A percentile compares a stretch with the other conserved stretches of the same genome.
These are phyloP conservation scores for Macrotrachela quadricornifera DNA, from an alignment of 1,140 invertebrate species.

Conservation along the genomic window DNA sequence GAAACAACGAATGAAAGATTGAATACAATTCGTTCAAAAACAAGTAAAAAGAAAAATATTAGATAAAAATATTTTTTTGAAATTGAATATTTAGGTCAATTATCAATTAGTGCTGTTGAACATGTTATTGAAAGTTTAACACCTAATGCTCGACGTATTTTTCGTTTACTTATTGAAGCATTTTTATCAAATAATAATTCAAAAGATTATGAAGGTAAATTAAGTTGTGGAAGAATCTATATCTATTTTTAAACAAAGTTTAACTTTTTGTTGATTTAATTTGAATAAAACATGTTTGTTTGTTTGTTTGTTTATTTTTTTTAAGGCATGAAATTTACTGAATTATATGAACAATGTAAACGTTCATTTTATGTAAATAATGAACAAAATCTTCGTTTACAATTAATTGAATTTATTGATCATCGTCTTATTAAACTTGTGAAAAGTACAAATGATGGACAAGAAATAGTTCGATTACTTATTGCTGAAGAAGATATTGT, in stretches of 20 bases:
- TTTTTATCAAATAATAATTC: constrained; percentile 48
- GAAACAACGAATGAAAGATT: no score
- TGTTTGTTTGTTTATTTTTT: constrained; percentile 5
- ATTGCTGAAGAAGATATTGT: not conserved
- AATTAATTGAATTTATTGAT: constrained; percentile 74
- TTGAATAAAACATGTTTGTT: constrained; percentile 4
- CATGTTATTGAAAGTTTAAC: constrained; percentile 71
- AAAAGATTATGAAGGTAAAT: constrained; percentile 46
- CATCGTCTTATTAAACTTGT: constrained; percentile 58
- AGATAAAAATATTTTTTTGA: no score
- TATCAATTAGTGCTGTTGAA: constrained; percentile 58
- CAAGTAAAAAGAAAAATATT: no score
- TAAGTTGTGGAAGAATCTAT: constrained; percentile 43
- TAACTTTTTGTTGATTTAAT: constrained; percentile 36
- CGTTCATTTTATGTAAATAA: constrained; percentile 70
- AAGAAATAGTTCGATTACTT: not conserved
- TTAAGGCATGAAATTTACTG: constrained; percentile 59
- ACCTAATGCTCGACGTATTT: constrained; percentile 62
- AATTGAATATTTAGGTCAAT: constrained; percentile 29
- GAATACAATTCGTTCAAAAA: no score
- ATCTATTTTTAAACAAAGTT: no score
- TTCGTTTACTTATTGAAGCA: constrained; percentile 53
- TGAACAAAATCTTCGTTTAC: constrained; percentile 59
- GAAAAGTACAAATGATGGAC: constrained; percentile 29
- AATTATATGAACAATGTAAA: constrained; percentile 55